Percentiles rank a stretch among this genome's conserved stretches.
phyloP scores from a whole-genome alignment of 2,113 vertebrate genomes.

The Microcebus tavaratra region DNA sequence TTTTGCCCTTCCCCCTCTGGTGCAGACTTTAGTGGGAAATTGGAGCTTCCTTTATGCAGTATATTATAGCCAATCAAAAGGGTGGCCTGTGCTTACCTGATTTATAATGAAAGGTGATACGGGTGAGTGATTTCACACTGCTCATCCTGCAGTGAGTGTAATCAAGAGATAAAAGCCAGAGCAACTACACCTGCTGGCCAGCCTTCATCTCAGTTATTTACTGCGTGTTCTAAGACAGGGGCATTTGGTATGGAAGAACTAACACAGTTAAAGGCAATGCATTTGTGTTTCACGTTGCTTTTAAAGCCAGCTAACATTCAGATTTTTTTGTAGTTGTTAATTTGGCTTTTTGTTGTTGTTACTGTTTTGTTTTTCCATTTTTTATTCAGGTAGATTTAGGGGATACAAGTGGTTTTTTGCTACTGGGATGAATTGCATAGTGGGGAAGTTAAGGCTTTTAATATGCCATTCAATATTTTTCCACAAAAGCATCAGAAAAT shows the following conservation, averaged over 20 bases:
- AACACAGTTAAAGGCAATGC: neutral
- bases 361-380: too few relatives aligned
- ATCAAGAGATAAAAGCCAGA: constrained; percentile 40
- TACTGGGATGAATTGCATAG: too few relatives aligned
- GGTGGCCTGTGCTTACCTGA: neutral
- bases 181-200: neutral
- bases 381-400: too few relatives aligned
- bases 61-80: constrained; percentile 55
- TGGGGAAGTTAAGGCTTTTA: too few relatives aligned
- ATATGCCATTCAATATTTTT: neutral
- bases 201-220: neutral
- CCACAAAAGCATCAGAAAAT: neutral
- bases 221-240: neutral
- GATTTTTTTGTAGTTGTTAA: neutral
- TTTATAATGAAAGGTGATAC: constrained; percentile 40
- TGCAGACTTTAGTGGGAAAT: constrained; percentile 4
- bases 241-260: neutral
- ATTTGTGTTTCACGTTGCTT: neutral
- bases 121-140: constrained; percentile 56
- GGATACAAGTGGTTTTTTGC: too few relatives aligned
- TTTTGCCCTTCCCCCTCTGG: neutral
- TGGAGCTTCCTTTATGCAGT: constrained; percentile 28
- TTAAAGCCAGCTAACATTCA: neutral
- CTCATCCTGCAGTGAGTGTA: neutral
- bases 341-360: neutral